A percentile compares a stretch with the other conserved stretches of the same genome.
These are phyloP conservation scores for Sapayoa aenigma DNA, from an alignment of 2,113 vertebrate genomes.

Conservation along the genomic window DNA sequence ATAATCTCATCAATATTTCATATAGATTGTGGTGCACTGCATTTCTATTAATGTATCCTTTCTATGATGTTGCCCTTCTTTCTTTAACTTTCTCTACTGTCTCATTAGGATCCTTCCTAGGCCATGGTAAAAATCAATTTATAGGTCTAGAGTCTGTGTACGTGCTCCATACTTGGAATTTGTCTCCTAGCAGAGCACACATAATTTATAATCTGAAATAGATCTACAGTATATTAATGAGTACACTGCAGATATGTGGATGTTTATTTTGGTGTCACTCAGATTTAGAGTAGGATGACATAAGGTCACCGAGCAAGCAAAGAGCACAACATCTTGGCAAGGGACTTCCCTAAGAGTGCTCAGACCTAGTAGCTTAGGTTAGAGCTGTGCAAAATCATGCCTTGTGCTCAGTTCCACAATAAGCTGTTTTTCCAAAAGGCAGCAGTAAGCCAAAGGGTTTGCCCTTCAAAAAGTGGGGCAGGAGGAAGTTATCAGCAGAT, in stretches of 20 bases:
- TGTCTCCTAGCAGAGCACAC: not conserved
- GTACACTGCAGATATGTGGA: not conserved
- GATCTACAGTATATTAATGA: not conserved
- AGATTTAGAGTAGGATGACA: not conserved
- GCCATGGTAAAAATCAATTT: not conserved
- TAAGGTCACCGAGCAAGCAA: not conserved
- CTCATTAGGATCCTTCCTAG: not conserved
- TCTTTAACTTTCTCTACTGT: not conserved
- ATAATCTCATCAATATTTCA: not conserved
- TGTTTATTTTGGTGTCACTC: not conserved
- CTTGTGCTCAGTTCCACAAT: rapidly evolving
- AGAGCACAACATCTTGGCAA: not conserved
- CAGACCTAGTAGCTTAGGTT: not conserved
- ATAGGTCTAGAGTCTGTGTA: not conserved
- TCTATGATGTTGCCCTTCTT: not conserved
- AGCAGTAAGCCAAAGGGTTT: not conserved
- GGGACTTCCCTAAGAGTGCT: not conserved
- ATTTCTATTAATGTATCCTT: not conserved
- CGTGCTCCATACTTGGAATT: rapidly evolving
- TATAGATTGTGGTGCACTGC: not conserved
- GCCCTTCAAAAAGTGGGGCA: not conserved
- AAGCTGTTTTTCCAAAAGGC: not conserved
- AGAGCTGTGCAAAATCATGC: not conserved
- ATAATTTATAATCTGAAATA: not conserved
- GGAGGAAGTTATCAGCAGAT: not conserved